These are phyloP conservation scores for Mus spretus DNA, from an alignment of 2,797 vertebrate species.

Conservation along the genomic window DNA sequence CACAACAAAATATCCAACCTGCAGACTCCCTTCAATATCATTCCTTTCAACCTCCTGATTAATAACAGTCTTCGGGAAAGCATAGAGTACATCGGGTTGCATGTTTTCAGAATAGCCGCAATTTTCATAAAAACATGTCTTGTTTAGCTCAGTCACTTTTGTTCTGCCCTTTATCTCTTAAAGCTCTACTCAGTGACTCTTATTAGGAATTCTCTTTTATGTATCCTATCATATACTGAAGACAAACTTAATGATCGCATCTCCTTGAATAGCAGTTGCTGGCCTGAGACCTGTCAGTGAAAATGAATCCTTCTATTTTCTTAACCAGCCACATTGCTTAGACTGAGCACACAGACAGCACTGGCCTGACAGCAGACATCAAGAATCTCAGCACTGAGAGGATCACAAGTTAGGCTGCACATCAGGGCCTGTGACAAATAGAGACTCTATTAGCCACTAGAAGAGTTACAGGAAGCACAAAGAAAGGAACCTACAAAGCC, in stretches of 20 bases:
- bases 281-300: neutral
- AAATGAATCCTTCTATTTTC: neutral
- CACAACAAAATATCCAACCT: neutral
- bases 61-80: conserved; percentile 36
- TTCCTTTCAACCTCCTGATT: neutral
- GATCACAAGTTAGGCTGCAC: neutral
- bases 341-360: neutral
- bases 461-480: neutral
- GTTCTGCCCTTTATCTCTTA: conserved; percentile 33
- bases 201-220: neutral
- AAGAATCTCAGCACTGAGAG: too few relatives aligned
- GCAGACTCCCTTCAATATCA: neutral
- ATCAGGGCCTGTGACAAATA: neutral
- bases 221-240: neutral
- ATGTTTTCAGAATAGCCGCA: neutral
- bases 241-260: neutral
- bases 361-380: neutral
- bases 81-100: neutral
- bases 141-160: conserved; percentile 20
- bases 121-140: conserved; percentile 55
- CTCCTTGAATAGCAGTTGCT: neutral
- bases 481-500: neutral
- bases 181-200: neutral
- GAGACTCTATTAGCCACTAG: neutral
- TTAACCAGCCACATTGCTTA: neutral